A percentile compares a stretch with the other conserved stretches of the same genome.
Conservation (phyloP, 2,888 invertebrate species). For the Entomobrya proxima region DNA sequence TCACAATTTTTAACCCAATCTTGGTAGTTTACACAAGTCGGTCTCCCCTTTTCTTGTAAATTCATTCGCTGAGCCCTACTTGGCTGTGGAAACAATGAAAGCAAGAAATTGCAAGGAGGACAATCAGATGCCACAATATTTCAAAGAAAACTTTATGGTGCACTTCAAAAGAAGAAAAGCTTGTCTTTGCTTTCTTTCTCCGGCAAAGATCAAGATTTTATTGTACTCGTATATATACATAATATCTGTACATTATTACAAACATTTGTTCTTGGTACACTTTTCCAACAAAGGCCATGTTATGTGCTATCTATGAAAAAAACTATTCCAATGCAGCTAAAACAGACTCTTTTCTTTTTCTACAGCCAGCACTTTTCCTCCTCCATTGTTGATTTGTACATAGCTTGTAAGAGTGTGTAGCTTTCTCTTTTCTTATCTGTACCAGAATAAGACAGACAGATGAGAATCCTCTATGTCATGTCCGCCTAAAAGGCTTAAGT, state of each 20-base stretch:
- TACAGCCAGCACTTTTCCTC: not conserved
- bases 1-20: not conserved
- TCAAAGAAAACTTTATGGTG: constrained; percentile 64
- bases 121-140: constrained; percentile 65
- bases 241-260: constrained; percentile 10
- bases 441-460: constrained; percentile 38
- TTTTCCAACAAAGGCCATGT: not conserved
- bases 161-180: constrained; percentile 44
- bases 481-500: constrained; percentile 31
- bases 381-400: constrained; percentile 1
- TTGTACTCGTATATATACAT: constrained; percentile 26
- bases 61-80: too few relatives aligned
- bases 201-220: constrained; percentile 54
- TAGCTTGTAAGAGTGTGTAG: not conserved
- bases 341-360: not conserved
- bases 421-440: constrained; percentile 6
- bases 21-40: not conserved
- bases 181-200: constrained; percentile 27
- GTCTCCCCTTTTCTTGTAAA: not conserved
- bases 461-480: constrained; percentile 47
- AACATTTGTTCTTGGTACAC: not conserved
- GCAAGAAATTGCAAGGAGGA: constrained; percentile 46
- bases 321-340: constrained; percentile 18
- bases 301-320: not conserved
- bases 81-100: constrained; percentile 38